These are phyloP conservation scores for Drosophila affinis DNA, from an alignment of 2,888 invertebrate species.

Conservation along the genomic window DNA sequence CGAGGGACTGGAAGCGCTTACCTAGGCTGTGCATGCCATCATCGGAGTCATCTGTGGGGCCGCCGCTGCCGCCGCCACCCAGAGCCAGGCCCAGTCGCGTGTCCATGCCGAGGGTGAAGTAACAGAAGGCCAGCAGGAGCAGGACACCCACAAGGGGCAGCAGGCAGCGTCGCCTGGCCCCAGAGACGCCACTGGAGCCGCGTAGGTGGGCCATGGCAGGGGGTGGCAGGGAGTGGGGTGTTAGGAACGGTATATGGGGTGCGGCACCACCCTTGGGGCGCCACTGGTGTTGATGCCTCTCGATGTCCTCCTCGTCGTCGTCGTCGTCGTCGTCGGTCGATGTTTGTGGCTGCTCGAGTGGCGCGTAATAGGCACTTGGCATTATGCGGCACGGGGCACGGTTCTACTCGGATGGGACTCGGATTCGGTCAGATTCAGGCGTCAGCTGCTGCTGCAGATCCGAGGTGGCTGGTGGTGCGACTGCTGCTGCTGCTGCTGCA, in stretches of 20 bases:
- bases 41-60: slow-evolving; percentile 33
- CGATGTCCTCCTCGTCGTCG: slow-evolving; percentile 36
- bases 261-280: neutral
- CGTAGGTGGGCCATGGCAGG: slow-evolving; percentile 19
- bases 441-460: slow-evolving; percentile 24
- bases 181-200: neutral
- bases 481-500: slow-evolving; percentile 10
- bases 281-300: slow-evolving; percentile 6
- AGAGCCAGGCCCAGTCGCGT: slow-evolving; percentile 38
- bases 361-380: slow-evolving; percentile 71
- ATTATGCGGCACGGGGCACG: slow-evolving; percentile 40
- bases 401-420: slow-evolving; percentile 1
- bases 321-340: slow-evolving; percentile 40
- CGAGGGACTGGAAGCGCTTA: slow-evolving; percentile 44
- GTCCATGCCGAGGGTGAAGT: slow-evolving; percentile 51
- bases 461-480: slow-evolving; percentile 16
- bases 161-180: slow-evolving; percentile 46
- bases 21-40: slow-evolving; percentile 50
- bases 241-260: neutral
- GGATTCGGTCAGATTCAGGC: slow-evolving; percentile 2
- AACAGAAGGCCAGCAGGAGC: slow-evolving; percentile 40
- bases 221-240: neutral
- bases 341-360: slow-evolving; percentile 55
- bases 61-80: slow-evolving; percentile 33
- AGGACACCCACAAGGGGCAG: slow-evolving; percentile 29